Evolutionary conservation across 2,888 invertebrate species (phyloP).

Genomic region (Cataglyphis altisquamis): DNA sequence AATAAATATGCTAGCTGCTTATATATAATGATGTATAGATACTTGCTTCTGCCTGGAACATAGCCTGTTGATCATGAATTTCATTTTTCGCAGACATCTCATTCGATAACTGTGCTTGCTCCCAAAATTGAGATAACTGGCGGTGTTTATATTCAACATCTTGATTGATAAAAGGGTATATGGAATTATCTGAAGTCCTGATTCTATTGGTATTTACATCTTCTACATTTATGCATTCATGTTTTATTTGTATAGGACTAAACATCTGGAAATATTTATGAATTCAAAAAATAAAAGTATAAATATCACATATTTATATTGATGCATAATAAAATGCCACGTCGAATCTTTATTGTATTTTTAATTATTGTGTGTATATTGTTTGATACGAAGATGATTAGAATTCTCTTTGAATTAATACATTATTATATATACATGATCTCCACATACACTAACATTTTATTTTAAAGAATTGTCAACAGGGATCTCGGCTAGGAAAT

Average conservation of each 20-base stretch:
- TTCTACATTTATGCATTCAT: conserved; percentile 83
- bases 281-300: neutral
- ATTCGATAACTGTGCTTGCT: conserved; percentile 81
- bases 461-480: conserved; percentile 37
- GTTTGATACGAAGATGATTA: neutral
- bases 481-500: conserved; percentile 16
- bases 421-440: neutral
- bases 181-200: conserved; percentile 77
- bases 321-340: neutral
- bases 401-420: too few species aligned
- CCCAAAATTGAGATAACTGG: conserved; percentile 84
- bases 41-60: conserved; percentile 77
- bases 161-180: conserved; percentile 83
- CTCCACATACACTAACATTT: conserved; percentile 62
- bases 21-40: neutral
- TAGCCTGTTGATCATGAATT: conserved; percentile 75
- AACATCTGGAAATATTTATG: conserved; percentile 80
- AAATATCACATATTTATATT: neutral
- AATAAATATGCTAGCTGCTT: neutral
- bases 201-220: conserved; percentile 79
- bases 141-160: conserved; percentile 84
- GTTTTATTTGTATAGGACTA: conserved; percentile 84
- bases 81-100: conserved; percentile 80
- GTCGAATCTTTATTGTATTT: too few species aligned
- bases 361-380: neutral